Conservation (phyloP, 1,140 invertebrate species). For the Anadara kagoshimensis region DNA sequence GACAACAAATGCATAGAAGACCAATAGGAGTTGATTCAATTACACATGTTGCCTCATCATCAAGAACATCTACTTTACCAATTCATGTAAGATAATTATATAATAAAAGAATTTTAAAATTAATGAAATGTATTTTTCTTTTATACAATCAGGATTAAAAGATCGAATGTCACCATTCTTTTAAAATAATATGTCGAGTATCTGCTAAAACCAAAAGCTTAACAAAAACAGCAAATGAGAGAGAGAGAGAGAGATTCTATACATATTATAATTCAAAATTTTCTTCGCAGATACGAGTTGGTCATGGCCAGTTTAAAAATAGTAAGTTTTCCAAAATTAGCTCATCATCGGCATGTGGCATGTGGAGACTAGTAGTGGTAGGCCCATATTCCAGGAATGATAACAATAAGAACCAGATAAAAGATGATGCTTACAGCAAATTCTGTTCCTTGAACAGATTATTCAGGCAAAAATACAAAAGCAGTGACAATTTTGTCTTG, state of each 20-base stretch:
- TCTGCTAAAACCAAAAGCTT: no score
- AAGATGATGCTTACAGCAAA: background rate
- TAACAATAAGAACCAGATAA: background rate
- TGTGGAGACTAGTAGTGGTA: background rate
- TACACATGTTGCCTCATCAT: background rate
- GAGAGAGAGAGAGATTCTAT: no score
- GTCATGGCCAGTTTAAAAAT: constrained; percentile 3
- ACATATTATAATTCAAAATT: background rate
- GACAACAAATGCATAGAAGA: background rate
- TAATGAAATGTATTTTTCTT: background rate
- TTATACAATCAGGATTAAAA: no score
- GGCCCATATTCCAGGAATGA: background rate
- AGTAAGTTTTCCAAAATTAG: background rate
- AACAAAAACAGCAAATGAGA: no score
- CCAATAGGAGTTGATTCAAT: background rate
- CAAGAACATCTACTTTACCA: background rate
- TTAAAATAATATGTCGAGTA: no score
- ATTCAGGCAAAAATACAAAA: constrained; percentile 3
- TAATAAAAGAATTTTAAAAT: background rate
- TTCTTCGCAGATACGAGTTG: background rate
- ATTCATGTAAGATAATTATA: background rate
- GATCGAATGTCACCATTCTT: no score
- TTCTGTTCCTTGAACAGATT: background rate
- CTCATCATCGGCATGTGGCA: background rate
- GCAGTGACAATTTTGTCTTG: background rate